Evolutionary conservation across 2,113 vertebrate species (phyloP).

Genomic region (Grus americana): DNA sequence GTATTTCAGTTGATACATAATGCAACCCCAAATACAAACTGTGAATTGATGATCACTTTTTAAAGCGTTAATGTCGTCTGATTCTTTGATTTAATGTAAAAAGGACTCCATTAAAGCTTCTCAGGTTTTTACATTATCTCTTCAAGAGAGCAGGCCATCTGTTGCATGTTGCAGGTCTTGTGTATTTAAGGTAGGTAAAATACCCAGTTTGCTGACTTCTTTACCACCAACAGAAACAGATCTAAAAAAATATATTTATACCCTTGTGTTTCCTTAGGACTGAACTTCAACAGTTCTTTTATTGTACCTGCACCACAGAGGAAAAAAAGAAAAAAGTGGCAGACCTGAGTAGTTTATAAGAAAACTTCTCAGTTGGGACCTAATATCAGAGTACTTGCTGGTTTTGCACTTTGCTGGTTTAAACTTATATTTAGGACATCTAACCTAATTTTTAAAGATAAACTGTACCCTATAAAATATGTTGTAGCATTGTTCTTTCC

Average conservation of each 20-base stretch:
- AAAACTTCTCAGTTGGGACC: fast-evolving
- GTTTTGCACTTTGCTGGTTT: not conserved
- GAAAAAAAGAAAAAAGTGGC: not conserved
- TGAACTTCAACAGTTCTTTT: not conserved
- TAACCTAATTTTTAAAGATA: not conserved
- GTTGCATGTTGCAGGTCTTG: not conserved
- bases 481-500: not conserved
- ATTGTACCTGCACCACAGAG: not conserved
- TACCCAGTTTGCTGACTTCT: not conserved
- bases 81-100: not conserved
- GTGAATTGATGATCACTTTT: not conserved
- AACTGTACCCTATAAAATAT: not conserved
- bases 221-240: not conserved
- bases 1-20: not conserved
- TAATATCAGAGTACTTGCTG: not conserved
- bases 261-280: not conserved
- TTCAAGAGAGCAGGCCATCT: not conserved
- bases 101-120: not conserved
- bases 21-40: not conserved
- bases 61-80: not conserved
- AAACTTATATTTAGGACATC: no score
- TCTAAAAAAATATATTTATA: not conserved
- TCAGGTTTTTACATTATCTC: not conserved
- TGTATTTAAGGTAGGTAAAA: not conserved
- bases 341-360: not conserved